Evolutionary conservation across 37 sponge, comb jelly and placozoan genomes (phyloP).

Genomic region (Eunapius fragilis): DNA sequence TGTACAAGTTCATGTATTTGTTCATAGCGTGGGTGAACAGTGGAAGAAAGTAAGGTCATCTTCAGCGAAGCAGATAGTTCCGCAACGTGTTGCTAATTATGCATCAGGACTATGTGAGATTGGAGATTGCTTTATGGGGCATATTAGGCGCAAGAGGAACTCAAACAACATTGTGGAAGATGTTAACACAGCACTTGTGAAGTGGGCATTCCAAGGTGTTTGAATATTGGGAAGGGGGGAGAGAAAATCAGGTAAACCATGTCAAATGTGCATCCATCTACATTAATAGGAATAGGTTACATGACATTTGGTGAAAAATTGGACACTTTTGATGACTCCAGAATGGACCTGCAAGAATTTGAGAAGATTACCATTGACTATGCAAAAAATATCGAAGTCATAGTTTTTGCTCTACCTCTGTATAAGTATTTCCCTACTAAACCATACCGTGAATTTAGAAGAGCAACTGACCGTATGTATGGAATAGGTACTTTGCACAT

Average conservation of each 20-base stretch:
- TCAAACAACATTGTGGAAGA: slow-evolving; percentile 6
- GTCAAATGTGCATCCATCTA: too few species aligned
- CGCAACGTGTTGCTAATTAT: slow-evolving; percentile 20
- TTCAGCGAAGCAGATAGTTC: slow-evolving; percentile 25
- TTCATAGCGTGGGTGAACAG: slow-evolving; percentile 33
- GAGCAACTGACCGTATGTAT: neutral
- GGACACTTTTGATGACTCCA: neutral
- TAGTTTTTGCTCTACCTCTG: neutral
- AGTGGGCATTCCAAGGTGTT: slow-evolving; percentile 49
- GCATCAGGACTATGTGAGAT: slow-evolving; percentile 9
- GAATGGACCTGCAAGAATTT: neutral
- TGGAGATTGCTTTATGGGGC: slow-evolving; percentile 11
- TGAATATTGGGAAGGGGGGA: neutral
- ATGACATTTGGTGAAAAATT: slow-evolving; percentile 6
- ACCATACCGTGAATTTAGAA: neutral
- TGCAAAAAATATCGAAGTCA: neutral
- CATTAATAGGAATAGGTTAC: slow-evolving; percentile 2
- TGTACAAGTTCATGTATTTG: too few species aligned
- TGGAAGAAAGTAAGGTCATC: slow-evolving; percentile 49
- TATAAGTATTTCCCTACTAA: slow-evolving; percentile 15
- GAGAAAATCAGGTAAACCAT: too few species aligned
- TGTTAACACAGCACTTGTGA: neutral
- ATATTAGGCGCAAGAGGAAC: neutral
- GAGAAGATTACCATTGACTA: neutral
- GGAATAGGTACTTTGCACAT: neutral